Percentiles rank a stretch among this genome's conserved stretches.
Conservation (phyloP, 2,797 vertebrate genomes). For the Pampus argenteus region DNA sequence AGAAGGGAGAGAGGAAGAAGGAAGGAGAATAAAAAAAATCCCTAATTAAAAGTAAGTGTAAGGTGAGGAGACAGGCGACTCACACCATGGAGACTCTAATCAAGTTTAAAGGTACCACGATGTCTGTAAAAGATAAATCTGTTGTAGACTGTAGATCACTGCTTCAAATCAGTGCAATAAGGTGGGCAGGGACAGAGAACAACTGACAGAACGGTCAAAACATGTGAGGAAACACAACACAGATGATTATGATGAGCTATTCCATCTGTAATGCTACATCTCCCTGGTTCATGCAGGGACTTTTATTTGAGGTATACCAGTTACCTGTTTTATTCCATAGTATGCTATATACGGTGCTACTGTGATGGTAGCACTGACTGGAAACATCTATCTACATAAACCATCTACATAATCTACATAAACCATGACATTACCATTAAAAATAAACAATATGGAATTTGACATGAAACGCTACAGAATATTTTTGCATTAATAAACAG, state of each 20-base stretch:
- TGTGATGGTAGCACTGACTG: background rate
- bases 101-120: slow-evolving; percentile 13
- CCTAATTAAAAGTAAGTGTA: too few relatives aligned
- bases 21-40: too few relatives aligned
- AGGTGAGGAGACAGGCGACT: background rate
- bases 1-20: background rate
- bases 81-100: background rate
- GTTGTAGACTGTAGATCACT: too few relatives aligned
- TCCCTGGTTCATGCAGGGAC: background rate
- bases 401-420: background rate
- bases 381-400: background rate
- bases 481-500: background rate
- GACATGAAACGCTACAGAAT: background rate
- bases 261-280: background rate
- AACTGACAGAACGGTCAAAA: too few relatives aligned
- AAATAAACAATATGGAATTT: background rate
- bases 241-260: background rate
- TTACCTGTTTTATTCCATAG: background rate
- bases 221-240: background rate
- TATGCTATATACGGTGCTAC: background rate
- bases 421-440: background rate
- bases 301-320: too few relatives aligned
- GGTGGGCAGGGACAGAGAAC: background rate
- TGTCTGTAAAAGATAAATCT: slow-evolving; percentile 21
- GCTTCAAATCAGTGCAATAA: too few relatives aligned